Evolutionary conservation across 2,888 invertebrate genomes (phyloP).

Genomic region (Meganola albula): DNA sequence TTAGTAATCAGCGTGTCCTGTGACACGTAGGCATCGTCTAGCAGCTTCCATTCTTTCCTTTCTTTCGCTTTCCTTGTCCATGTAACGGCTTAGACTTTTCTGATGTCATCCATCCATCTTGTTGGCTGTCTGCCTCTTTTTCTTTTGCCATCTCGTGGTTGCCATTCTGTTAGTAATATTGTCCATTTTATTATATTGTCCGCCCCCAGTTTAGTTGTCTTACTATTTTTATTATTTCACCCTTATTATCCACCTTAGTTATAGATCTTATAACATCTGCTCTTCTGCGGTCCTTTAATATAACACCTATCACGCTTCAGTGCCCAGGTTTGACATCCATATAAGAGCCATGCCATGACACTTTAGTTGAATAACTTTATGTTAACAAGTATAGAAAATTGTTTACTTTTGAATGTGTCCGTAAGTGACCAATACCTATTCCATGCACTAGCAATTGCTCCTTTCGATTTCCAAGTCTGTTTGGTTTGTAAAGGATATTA

Average conservation of each 20-base stretch:
- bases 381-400: not conserved
- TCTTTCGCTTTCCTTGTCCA: constrained; percentile 3
- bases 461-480: not conserved
- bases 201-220: too few relatives aligned
- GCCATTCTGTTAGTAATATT: too few relatives aligned
- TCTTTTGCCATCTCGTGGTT: too few relatives aligned
- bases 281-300: too few relatives aligned
- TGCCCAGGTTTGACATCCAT: not conserved
- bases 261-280: too few relatives aligned
- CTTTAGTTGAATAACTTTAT: not conserved
- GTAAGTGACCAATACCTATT: constrained; percentile 1
- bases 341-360: not conserved
- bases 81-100: not conserved
- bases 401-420: not conserved
- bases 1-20: too few relatives aligned
- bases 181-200: too few relatives aligned
- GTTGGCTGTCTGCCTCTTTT: not conserved
- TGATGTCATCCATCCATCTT: not conserved
- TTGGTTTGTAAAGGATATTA: not conserved
- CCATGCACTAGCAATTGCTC: not conserved
- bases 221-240: too few relatives aligned
- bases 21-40: too few relatives aligned
- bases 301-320: not conserved
- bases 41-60: too few relatives aligned
- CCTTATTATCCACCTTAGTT: too few relatives aligned